A percentile compares a stretch with the other conserved stretches of the same genome.
phyloP scores from a whole-genome alignment of 2,888 invertebrate species.

The Beris morrisii region DNA sequence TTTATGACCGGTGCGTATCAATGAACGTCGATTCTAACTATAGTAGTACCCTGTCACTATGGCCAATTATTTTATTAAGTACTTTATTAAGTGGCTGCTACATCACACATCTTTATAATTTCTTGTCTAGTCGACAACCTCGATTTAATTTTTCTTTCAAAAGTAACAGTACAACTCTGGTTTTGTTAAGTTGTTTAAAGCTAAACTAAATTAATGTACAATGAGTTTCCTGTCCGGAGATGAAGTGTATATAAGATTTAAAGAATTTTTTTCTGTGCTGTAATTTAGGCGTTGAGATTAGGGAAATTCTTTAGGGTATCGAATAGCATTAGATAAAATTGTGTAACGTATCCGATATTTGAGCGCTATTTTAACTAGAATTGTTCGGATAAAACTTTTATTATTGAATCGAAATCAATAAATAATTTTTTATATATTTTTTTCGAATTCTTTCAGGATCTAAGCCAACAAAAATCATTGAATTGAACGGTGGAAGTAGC shows the following conservation, averaged over 20 bases:
- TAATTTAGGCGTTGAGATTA: not conserved
- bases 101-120: slow-evolving; percentile 10
- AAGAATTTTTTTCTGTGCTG: not conserved
- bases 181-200: not conserved
- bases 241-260: too few species aligned
- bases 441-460: slow-evolving; percentile 8
- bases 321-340: not conserved
- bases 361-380: not conserved
- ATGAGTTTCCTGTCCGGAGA: slow-evolving; percentile 18
- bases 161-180: not conserved
- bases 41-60: too few species aligned
- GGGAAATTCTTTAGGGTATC: too few species aligned
- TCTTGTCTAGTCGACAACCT: slow-evolving; percentile 20
- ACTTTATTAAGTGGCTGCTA: too few species aligned
- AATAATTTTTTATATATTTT: not conserved
- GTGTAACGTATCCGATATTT: not conserved
- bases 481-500: slow-evolving; percentile 17
- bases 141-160: slow-evolving; percentile 4
- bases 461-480: slow-evolving; percentile 4
- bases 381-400: not conserved
- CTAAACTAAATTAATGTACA: slow-evolving; percentile 23
- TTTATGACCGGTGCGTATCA: too few species aligned
- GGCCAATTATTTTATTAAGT: too few species aligned
- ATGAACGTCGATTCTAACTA: too few species aligned
- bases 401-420: not conserved